Evolutionary conservation across 2,888 invertebrate genomes (phyloP), one percentile per base, ranked within the genome.

Genomic region (Bursaphelenchus okinawaensis): DNA sequence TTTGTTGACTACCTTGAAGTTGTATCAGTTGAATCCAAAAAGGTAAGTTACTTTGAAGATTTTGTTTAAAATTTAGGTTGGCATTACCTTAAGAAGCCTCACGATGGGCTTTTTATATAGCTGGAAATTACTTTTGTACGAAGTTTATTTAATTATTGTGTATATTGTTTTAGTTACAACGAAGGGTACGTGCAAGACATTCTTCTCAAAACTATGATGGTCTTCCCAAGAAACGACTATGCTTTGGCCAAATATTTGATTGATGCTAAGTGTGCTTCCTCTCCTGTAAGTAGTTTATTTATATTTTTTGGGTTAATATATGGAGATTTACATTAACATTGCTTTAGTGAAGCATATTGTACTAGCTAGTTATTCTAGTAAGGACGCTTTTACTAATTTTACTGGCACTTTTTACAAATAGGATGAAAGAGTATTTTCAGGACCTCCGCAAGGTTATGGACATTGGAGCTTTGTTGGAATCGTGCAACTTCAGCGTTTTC

Each of bases 171-270:
- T 29, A 77, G 75, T 20, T 80, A 77, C 71, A 78, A 78, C 52
- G 81, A 81, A 29, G 69, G 75, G 19, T 82, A 94, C 40, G 91
- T 92, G 1, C 89, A 90, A 73, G 90, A 90, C 81, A 93, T 99
- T 79, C 86, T 98, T 54, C 84, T 98, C 74, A 98, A 98, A 84
- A 93, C 95, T 1, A 86, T 98, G 52, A 95, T 96, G 9, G 95
- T 94, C 84, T 88, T 96, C 75, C 98, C 98, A 0, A 93, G 95
- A 82, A 92, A 95, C 8, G 98, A 98, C 85, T 95, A 96, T 83
- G 92, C 93, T 55, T 87, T 98, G 72, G 98, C 96, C 86, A 98
- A 98, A 85, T 96, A 94, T 84, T 87, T 98, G 63, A 87, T 98
- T 66, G 89, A 91, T 72, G 90, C 91, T 66, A 87, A 87, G 55